Conservation (phyloP, 2,113 vertebrate genomes). For the Lepus americanus region DNA sequence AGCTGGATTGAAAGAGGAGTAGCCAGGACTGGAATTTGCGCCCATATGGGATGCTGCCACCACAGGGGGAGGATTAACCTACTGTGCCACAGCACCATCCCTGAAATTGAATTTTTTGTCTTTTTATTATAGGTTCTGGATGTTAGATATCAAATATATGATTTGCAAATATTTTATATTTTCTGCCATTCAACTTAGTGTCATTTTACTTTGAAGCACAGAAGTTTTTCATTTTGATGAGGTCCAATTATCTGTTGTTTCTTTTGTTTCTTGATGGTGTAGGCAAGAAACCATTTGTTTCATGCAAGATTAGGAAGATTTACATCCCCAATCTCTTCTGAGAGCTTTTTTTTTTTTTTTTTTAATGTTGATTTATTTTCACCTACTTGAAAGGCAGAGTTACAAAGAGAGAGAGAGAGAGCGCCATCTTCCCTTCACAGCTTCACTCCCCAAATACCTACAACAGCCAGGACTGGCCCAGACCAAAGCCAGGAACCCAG, state of each 20-base stretch:
- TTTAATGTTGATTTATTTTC: no score
- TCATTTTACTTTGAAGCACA: constrained; percentile 12
- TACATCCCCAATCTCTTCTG: not conserved
- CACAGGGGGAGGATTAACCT: no score
- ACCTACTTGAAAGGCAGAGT: no score
- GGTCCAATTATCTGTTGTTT: not conserved
- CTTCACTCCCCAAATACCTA: no score
- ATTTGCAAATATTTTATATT: constrained; percentile 33
- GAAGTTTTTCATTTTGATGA: not conserved
- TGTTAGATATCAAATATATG: not conserved
- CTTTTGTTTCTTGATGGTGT: not conserved
- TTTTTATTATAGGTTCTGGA: not conserved
- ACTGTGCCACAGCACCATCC: no score
- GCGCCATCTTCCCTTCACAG: no score
- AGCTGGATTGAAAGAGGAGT: no score
- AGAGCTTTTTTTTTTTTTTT: not conserved
- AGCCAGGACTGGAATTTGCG: no score
- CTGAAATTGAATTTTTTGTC: not conserved
- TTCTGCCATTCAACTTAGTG: not conserved
- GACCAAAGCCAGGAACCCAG: no score
- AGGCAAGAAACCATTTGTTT: not conserved
- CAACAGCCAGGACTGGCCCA: not conserved
- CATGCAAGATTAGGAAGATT: not conserved
- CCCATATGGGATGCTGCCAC: no score
- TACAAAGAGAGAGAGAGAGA: no score